phyloP scores from a whole-genome alignment of 2,797 vertebrate species.

The Rhincodon typus region DNA sequence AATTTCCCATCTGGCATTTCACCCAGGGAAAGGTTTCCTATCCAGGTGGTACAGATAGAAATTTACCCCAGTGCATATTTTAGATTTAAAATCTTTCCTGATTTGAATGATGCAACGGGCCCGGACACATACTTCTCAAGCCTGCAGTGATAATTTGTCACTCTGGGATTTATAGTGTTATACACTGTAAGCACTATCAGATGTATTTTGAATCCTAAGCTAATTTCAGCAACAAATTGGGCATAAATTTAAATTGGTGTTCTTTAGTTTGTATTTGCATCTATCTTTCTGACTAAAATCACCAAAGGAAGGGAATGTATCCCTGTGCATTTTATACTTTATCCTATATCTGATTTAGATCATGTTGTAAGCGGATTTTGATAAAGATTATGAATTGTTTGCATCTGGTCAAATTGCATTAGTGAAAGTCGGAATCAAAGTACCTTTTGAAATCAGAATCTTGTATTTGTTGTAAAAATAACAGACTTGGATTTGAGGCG shows the following conservation, averaged over 20 bases:
- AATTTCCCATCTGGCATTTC: neutral
- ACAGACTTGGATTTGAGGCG: neutral
- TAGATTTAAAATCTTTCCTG: neutral
- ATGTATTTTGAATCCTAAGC: neutral
- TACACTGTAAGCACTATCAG: neutral
- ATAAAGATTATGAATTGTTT: neutral
- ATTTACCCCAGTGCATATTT: neutral
- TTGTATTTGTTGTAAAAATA: neutral
- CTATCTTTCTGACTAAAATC: neutral
- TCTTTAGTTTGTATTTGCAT: neutral
- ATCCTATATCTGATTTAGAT: neutral
- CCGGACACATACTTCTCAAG: no score
- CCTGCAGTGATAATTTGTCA: neutral
- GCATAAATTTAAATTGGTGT: neutral
- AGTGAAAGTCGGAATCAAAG: neutral
- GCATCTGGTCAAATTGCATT: neutral
- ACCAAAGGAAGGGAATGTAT: neutral
- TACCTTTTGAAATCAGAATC: neutral
- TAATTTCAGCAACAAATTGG: neutral
- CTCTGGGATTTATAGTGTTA: neutral
- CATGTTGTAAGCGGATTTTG: constrained; percentile 5
- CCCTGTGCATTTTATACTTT: neutral
- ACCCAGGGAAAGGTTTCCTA: neutral
- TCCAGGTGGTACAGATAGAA: neutral
- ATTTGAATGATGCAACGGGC: neutral